Base-by-base conservation (phyloP, 2,797 vertebrate species). In the Typhlichthys eigenmanni region DNA sequence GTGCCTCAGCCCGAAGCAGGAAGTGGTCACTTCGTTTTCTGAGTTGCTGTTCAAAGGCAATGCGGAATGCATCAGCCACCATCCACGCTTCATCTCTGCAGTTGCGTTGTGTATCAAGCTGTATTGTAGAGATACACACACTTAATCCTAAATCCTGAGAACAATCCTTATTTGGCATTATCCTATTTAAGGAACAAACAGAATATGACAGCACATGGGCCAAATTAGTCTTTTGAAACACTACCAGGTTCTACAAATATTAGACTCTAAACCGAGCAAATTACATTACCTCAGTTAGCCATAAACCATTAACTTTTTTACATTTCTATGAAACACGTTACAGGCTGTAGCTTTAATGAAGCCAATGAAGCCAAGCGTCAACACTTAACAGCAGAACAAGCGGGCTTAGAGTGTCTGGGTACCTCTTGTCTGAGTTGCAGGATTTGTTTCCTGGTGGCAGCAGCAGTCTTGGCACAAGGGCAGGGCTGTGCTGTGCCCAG, bases 21-120 rank as follows among this genome's bases (percentile, higher is more conserved):
- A 93, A 90, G 58, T 94, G 92, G 59, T 97, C 93, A 43, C 91
- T 95, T 47, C 84, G 92, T 81, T 94, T 93, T 88, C 89, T 94
- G 73, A 98, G 79, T 56, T 98, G 95, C 81, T 97, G 95, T 72
- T 98, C 96, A 77, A 97, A 98, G 1, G 95, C 96, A 56, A 95
- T 95, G 58, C 96, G 93, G 86, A 97, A 98, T 2, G 96, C 95
- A 61, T 98, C 96, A 13, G 94, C 94, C 81, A 92, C 92, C 68
- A 95, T 67, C 29, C 90, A 87, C 0, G 96, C 95, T 81, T 98
- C 96, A 38, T 96, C 94, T 78, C 91, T 95, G 64, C 86, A 92
- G 34, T 82, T 94, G 75, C 75, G 92, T 76, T 95, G 84, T 64
- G 85, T 65, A 67, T 95, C 94, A 75, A 89, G 45, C 96, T 98